Evolutionary conservation across 2,888 invertebrate species (phyloP).

Genomic region (Ochlodes sylvanus): DNA sequence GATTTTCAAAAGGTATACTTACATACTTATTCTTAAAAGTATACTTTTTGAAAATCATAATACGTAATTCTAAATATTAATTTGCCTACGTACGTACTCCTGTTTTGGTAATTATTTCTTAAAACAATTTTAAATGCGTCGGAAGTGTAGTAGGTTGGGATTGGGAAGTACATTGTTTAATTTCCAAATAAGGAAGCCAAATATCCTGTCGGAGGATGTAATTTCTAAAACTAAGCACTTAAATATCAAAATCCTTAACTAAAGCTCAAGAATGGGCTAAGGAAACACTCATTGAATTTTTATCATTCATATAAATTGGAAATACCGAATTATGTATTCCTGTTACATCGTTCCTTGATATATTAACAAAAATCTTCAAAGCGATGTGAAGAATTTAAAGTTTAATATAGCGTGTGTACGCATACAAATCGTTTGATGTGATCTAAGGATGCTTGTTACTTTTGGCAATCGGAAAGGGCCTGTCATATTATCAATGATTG

Average conservation of each 20-base stretch:
- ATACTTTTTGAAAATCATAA: no score
- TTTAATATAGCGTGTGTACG: constrained; percentile 52
- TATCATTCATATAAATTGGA: constrained; percentile 48
- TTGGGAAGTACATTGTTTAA: background rate
- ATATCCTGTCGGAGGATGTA: constrained; percentile 20
- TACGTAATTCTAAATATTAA: no score
- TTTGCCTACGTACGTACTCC: background rate
- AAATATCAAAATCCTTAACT: constrained; percentile 38
- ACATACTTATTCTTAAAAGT: no score
- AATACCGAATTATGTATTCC: constrained; percentile 64
- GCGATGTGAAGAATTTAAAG: constrained; percentile 62
- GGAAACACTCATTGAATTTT: constrained; percentile 50
- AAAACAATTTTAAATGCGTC: background rate
- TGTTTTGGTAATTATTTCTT: background rate
- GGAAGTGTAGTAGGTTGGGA: constrained; percentile 4
- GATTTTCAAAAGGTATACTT: no score
- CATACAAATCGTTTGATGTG: constrained; percentile 56
- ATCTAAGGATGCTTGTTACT: constrained; percentile 43
- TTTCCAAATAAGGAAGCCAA: constrained; percentile 27
- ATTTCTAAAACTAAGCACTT: constrained; percentile 31
- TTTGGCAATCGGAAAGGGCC: constrained; percentile 67
- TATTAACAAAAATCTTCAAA: constrained; percentile 73
- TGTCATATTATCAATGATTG: constrained; percentile 49
- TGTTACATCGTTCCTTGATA: constrained; percentile 52
- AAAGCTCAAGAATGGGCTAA: constrained; percentile 46